Conservation (phyloP, 2,797 vertebrate species). For the Forpus xanthops region DNA sequence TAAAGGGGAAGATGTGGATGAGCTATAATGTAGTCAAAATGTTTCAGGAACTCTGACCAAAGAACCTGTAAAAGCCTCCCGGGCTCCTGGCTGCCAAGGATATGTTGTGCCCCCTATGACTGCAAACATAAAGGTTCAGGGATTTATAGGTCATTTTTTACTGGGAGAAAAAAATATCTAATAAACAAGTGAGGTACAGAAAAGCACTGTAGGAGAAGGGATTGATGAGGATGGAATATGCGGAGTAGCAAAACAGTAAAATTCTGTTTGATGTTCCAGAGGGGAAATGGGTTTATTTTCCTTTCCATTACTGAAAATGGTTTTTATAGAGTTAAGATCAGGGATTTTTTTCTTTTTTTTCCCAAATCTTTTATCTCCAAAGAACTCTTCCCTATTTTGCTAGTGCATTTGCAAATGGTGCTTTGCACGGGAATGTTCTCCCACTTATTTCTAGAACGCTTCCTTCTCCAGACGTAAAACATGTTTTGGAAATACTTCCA, state of each 20-base stretch:
- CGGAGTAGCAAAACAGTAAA: neutral
- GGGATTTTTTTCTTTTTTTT: constrained; percentile 6
- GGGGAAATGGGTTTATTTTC: neutral
- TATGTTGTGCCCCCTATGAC: neutral
- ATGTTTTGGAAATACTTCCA: constrained; percentile 30
- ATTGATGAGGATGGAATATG: neutral
- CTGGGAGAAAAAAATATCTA: neutral
- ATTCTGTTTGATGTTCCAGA: neutral
- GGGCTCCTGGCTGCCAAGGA: neutral
- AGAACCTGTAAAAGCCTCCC: neutral
- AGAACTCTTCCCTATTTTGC: neutral
- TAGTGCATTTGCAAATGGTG: neutral
- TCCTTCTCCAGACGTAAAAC: neutral
- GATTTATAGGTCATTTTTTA: neutral
- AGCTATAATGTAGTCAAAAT: constrained; percentile 2
- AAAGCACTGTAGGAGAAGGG: neutral
- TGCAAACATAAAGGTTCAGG: neutral
- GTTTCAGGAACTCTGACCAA: constrained; percentile 3
- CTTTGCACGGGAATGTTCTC: neutral
- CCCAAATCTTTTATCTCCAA: neutral
- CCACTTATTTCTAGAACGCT: neutral
- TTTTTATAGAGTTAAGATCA: neutral
- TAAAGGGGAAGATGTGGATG: neutral
- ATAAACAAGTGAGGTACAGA: neutral
- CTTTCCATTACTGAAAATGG: neutral